Base-by-base conservation (phyloP, 2,113 vertebrate species). In the Pardalotus punctatus region DNA sequence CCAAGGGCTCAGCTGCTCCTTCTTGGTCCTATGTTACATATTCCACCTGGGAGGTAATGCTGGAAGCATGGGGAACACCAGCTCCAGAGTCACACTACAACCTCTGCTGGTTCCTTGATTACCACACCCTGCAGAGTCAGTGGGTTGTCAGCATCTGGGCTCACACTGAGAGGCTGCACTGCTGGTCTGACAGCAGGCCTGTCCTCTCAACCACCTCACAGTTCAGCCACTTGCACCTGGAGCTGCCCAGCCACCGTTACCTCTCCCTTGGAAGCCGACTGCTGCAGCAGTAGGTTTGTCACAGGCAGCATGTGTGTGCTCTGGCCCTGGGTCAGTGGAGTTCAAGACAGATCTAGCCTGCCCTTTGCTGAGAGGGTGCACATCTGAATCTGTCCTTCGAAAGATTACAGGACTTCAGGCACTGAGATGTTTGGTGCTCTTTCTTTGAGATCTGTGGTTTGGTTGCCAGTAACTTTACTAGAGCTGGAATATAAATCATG, bases 401-500 rank as follows among this genome's bases (percentile, higher is more conserved):
- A 84, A 83, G 56, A 57, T 80, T 48, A 71, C 72, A 43, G 69
- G 60, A 70, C 77, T 96, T 91, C 35, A 83, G 79, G 67, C 80
- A 60, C 66, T 58, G 82, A 54, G 70, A 71, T 76, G 54, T 79
- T 95, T 85, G 76, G 40, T 88, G 80, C 90, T 61, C 33, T 84
- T 79, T 65, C 90, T 86, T 47, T 87, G 80, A 94, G 53, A 71
- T 86, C 61, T 58, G 45, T 61, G 31, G 15, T 72, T 91, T 67
- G n/a, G 35, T 95, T 97, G 91, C 92, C 94, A 95, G 57, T 79
- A 74, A 78, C 82, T 84, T 88, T 81, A 94, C 42, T 85, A 90
- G 77, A 65, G 81, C 58, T 89, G 72, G 69, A 50, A 47, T 90
- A 64, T 92, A 94, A 94, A 94, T 91, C 76, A 80, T 58, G 36